phyloP scores from a whole-genome alignment of 2,888 invertebrate species.

The Calliphora vomitoria region DNA sequence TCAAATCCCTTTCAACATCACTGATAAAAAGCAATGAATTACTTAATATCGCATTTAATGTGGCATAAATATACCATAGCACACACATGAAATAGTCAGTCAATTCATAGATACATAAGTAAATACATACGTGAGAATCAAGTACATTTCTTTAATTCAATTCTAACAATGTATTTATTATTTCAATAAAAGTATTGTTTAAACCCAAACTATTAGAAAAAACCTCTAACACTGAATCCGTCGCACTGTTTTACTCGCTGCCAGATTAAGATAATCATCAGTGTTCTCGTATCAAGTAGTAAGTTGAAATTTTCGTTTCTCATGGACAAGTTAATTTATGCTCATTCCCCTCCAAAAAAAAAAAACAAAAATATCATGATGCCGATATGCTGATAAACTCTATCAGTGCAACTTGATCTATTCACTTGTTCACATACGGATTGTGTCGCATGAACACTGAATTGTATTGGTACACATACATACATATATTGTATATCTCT shows the following conservation, averaged over 20 bases:
- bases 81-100: background rate
- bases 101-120: background rate
- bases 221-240: background rate
- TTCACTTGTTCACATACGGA: slow-evolving; percentile 33
- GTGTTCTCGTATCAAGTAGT: slow-evolving; percentile 9
- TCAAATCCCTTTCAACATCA: slow-evolving; percentile 52
- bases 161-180: background rate
- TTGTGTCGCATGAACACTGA: background rate
- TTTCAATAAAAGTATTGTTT: background rate
- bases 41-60: slow-evolving; percentile 66
- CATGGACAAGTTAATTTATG: slow-evolving; percentile 64
- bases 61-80: slow-evolving; percentile 44
- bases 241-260: slow-evolving; percentile 5
- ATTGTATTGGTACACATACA: background rate
- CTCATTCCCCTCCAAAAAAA: background rate
- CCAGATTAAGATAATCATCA: slow-evolving; percentile 40
- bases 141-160: slow-evolving; percentile 36
- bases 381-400: slow-evolving; percentile 37
- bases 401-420: slow-evolving; percentile 46
- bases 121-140: slow-evolving; percentile 40
- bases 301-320: slow-evolving; percentile 7
- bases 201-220: background rate
- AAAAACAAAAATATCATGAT: slow-evolving; percentile 19
- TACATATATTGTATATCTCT: background rate
- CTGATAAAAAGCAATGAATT: slow-evolving; percentile 68